phyloP scores from a whole-genome alignment of 2,888 invertebrate species.

The Abscondita cerata region DNA sequence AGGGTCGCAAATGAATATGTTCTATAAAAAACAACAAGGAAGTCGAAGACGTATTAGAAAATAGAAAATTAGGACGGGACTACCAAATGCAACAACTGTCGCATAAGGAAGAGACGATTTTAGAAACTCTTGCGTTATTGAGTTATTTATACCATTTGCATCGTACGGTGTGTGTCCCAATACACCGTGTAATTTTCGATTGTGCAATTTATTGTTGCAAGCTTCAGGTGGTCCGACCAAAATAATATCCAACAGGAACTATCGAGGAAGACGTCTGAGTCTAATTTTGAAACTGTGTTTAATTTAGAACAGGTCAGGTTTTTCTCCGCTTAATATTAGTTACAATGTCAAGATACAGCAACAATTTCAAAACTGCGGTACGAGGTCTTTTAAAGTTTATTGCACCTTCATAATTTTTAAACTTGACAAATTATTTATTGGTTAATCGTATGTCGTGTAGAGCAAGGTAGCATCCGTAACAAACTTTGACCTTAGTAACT shows the following conservation, averaged over 20 bases:
- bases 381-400: too few species aligned
- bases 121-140: conserved; percentile 2
- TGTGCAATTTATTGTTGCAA: too few species aligned
- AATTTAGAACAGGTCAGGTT: conserved; percentile 1
- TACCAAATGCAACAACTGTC: neutral
- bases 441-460: too few species aligned
- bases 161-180: too few species aligned
- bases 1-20: too few species aligned
- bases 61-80: conserved; percentile 3
- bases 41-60: neutral
- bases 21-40: neutral
- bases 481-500: too few species aligned
- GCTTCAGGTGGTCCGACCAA: neutral
- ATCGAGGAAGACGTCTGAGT: neutral
- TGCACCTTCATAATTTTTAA: too few species aligned
- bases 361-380: too few species aligned
- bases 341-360: neutral
- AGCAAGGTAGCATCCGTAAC: too few species aligned
- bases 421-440: too few species aligned
- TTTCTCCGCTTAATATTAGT: neutral
- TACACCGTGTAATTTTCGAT: too few species aligned
- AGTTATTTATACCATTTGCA: neutral
- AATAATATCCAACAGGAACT: neutral
- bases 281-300: neutral
- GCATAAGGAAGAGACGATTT: neutral